phyloP scores from a whole-genome alignment of 2,888 invertebrate species.

The Lordiphosa fenestrarum region DNA sequence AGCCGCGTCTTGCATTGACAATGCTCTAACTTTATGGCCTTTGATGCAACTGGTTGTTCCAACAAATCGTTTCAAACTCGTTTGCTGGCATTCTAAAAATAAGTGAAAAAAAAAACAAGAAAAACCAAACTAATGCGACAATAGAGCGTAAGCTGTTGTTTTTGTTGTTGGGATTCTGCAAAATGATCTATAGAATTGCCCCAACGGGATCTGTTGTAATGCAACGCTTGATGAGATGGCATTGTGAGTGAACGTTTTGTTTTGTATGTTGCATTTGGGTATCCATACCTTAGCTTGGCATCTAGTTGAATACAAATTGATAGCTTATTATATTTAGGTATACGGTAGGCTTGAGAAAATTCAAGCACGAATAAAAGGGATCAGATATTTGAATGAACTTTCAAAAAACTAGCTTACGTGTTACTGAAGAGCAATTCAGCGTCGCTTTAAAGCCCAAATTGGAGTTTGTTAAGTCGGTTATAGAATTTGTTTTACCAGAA shows the following conservation, averaged over 20 bases:
- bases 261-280: neutral
- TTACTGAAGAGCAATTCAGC: no score
- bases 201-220: conserved; percentile 3
- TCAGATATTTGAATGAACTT: no score
- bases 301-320: no score
- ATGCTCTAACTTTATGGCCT: conserved; percentile 56
- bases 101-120: neutral
- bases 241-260: conserved; percentile 7
- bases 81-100: conserved; percentile 55
- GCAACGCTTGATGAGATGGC: neutral
- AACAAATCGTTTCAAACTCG: conserved; percentile 41
- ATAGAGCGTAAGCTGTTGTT: conserved; percentile 27
- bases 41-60: conserved; percentile 56
- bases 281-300: no score
- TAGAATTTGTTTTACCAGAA: no score
- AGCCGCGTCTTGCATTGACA: conserved; percentile 47
- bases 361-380: no score
- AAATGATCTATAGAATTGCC: conserved; percentile 17
- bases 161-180: conserved; percentile 29
- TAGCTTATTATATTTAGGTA: no score
- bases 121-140: conserved; percentile 28
- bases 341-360: no score
- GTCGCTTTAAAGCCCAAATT: no score
- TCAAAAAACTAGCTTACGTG: no score
- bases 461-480: no score